These are phyloP conservation scores for Pterobdella sp. DNA, from an alignment of 2,888 invertebrate species.

Conservation along the genomic window DNA sequence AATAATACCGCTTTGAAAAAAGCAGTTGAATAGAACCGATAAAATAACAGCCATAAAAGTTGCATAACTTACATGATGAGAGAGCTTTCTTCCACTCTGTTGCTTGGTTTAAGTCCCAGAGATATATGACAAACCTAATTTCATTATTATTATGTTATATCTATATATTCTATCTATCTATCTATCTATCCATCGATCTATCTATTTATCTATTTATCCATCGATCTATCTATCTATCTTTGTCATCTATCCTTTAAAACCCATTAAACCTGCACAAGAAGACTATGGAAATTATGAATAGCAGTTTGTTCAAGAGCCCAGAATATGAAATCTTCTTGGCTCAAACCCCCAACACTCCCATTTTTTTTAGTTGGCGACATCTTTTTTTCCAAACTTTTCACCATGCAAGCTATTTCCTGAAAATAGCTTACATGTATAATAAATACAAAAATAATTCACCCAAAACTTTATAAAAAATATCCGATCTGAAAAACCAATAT, in stretches of 20 bases:
- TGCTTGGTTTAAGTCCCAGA: slow-evolving; percentile 71
- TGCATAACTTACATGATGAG: slow-evolving; percentile 39
- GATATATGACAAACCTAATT: slow-evolving; percentile 72
- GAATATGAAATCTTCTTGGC: slow-evolving; percentile 76
- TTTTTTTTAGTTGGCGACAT: neutral
- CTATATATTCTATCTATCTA: neutral
- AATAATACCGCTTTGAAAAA: neutral
- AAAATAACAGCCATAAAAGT: neutral
- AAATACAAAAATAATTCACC: too few species aligned
- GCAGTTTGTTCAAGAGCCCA: slow-evolving; percentile 68
- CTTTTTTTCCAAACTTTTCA: neutral
- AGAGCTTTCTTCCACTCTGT: slow-evolving; percentile 66
- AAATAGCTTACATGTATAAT: too few species aligned
- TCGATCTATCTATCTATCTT: too few species aligned
- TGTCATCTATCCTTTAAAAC: too few species aligned
- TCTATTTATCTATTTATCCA: too few species aligned
- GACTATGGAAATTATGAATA: slow-evolving; percentile 49
- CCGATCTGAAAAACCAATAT: slow-evolving; percentile 51
- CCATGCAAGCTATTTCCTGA: slow-evolving; percentile 35
- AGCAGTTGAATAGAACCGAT: neutral
- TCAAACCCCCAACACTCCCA: slow-evolving; percentile 53
- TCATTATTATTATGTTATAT: neutral
- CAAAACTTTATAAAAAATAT: too few species aligned
- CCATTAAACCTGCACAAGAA: slow-evolving; percentile 51
- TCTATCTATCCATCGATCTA: too few species aligned